These are phyloP conservation scores for Drosophila willistoni DNA, from an alignment of 1,140 invertebrate species.

Conservation along the genomic window DNA sequence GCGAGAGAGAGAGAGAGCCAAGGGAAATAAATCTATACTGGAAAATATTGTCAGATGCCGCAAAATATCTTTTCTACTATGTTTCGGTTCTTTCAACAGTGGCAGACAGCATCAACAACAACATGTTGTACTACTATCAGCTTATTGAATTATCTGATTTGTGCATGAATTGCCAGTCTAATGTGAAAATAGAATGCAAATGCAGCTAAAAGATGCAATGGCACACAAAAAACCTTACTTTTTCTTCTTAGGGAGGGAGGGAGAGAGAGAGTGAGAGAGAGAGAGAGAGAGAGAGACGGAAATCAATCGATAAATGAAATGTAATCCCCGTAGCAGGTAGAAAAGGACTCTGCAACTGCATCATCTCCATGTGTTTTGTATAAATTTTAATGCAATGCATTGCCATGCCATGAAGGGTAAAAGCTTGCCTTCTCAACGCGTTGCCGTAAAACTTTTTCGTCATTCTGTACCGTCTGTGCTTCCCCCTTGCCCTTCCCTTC, in stretches of 20 bases:
- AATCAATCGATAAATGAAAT: conserved; percentile 81
- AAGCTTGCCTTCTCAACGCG: not conserved
- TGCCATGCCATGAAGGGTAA: not conserved
- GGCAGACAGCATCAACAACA: conserved; percentile 23
- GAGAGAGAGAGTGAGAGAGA: too few relatives aligned
- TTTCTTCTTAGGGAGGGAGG: too few relatives aligned
- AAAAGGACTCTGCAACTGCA: conserved; percentile 11
- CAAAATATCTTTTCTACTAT: conserved; percentile 1
- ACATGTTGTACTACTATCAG: conserved; percentile 26
- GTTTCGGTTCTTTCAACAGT: conserved; percentile 39
- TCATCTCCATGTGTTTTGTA: conserved; percentile 54
- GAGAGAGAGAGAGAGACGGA: not conserved
- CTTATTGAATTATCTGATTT: conserved; percentile 77
- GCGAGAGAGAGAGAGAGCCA: not conserved
- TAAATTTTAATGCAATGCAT: conserved; percentile 55
- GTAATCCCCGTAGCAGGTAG: conserved; percentile 50
- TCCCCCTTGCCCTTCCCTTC: too few relatives aligned
- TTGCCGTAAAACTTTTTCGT: not conserved
- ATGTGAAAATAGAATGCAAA: conserved; percentile 69
- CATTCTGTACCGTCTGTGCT: not conserved
- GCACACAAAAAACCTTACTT: conserved; percentile 26
- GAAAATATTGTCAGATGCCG: conserved; percentile 23
- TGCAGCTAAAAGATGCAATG: conserved; percentile 64
- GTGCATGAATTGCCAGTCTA: conserved; percentile 68
- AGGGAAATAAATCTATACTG: not conserved